Evolutionary conservation across 2,113 vertebrate genomes (phyloP), one percentile per base, ranked within the genome.

Genomic region (Eretmochelys imbricata): DNA sequence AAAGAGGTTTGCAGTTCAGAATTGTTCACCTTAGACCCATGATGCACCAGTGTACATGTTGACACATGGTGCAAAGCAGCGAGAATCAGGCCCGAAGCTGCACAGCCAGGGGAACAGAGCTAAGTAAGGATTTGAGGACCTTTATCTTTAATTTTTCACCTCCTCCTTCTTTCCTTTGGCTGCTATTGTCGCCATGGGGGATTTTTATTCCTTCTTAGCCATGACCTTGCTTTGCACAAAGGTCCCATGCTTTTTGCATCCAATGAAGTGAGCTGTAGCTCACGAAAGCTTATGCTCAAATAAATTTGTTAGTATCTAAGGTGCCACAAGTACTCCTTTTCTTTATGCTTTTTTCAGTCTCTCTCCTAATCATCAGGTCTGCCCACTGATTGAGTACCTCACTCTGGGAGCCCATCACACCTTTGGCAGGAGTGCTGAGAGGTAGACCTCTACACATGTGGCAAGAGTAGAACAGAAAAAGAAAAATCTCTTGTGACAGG

Each of bases 131-230:
- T 0, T 0, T 86, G 78, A 72, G 89, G 91, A 89, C 62, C 75
- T 42, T 93, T 82, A 87, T 89, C 75, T 95, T 96, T 96, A 92
- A 88, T 96, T 94, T 94, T 88, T 92, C 55, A 50, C 54, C 78
- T 76, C 83, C 57, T 79, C 81, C 57, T 83, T 89, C 46, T 92
- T 51, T 92, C 85, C 82, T 84, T 84, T 83, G 75, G 81, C 87
- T 88, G 31, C 87, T 89, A 24, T 80, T 93, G 80, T 85, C 88
- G 75, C 88, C 8, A 8, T 42, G 16, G 54, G 53, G 76, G 87
- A 13, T 88, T 93, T 35, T 0, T 49, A 51, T 81, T 87, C 54
- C 80, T 92, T 93, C 94, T 95, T 93, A 93, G 85, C 93, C n/a
- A 16, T n/a, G 35, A 69, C n/a, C 35, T 69, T 69, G 65, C 7